These are phyloP conservation scores for Florisuga fusca DNA, from an alignment of 2,797 vertebrate genomes.

Conservation along the genomic window DNA sequence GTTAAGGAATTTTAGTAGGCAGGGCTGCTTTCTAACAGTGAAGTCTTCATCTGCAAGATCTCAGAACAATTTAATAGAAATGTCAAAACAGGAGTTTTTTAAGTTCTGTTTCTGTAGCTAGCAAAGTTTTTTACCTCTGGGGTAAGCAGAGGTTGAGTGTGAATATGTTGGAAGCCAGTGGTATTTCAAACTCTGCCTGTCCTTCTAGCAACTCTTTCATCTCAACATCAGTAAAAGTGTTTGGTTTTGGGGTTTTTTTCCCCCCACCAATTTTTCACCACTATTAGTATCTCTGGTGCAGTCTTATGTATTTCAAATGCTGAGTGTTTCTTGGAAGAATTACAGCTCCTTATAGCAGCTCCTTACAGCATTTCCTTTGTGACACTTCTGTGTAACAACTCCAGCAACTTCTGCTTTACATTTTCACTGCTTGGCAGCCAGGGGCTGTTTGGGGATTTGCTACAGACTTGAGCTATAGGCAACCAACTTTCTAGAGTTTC, in stretches of 20 bases:
- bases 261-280: not conserved
- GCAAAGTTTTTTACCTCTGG: not conserved
- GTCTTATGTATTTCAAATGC: not conserved
- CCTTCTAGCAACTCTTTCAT: not conserved
- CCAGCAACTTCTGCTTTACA: not conserved
- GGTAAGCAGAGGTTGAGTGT: not conserved
- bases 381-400: not conserved
- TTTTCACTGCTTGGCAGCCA: not conserved
- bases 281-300: not conserved
- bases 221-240: not conserved
- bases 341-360: not conserved
- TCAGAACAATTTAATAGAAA: not conserved
- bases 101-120: not conserved
- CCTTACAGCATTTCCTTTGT: not conserved
- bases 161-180: not conserved
- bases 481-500: not conserved
- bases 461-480: not conserved
- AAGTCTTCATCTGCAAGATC: not conserved
- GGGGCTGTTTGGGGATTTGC: not conserved
- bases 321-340: not conserved
- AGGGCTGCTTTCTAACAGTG: not conserved
- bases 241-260: no score
- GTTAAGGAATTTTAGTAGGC: not conserved
- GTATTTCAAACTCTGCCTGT: not conserved
- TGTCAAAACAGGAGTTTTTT: not conserved